phyloP scores from a whole-genome alignment of 2,797 vertebrate genomes.

The Paedocypris micromegethes region DNA sequence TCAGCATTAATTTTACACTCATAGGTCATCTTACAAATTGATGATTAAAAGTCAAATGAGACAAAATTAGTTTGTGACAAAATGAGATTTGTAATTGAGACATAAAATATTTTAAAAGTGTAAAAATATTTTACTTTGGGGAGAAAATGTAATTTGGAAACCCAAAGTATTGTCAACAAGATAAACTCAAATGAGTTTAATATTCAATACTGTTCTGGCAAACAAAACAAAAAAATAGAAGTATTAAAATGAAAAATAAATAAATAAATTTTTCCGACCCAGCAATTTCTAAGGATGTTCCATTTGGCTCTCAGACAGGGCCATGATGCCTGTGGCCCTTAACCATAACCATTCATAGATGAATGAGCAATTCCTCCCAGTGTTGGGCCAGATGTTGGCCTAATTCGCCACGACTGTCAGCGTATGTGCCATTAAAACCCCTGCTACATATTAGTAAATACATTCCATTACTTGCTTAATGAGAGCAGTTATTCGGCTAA shows the following conservation, averaged over 20 bases:
- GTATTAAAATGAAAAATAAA: neutral
- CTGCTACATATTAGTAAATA: constrained; percentile 51
- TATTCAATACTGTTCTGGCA: neutral
- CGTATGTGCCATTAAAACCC: constrained; percentile 61
- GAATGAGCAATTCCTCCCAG: constrained; percentile 60
- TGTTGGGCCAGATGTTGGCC: constrained; percentile 71
- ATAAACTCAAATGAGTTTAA: too few relatives aligned
- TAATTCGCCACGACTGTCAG: constrained; percentile 63
- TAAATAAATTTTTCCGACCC: constrained; percentile 10
- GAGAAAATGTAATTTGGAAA: too few relatives aligned
- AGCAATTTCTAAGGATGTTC: constrained; percentile 36
- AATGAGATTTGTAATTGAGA: too few relatives aligned
- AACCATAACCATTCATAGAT: constrained; percentile 56
- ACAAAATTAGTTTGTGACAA: too few relatives aligned
- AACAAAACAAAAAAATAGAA: neutral
- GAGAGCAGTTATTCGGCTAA: constrained; percentile 24
- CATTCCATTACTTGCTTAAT: constrained; percentile 41
- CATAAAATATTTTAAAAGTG: too few relatives aligned
- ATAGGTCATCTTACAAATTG: too few relatives aligned
- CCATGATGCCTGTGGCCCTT: constrained; percentile 47
- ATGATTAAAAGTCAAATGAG: too few relatives aligned
- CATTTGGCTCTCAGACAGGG: constrained; percentile 49
- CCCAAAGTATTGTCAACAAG: too few relatives aligned
- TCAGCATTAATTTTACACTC: too few relatives aligned
- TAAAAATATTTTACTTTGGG: too few relatives aligned